A percentile compares a stretch with the other conserved stretches of the same genome.
Conservation (phyloP, 2,888 invertebrate species). For the Reticulitermes lucifugus region DNA sequence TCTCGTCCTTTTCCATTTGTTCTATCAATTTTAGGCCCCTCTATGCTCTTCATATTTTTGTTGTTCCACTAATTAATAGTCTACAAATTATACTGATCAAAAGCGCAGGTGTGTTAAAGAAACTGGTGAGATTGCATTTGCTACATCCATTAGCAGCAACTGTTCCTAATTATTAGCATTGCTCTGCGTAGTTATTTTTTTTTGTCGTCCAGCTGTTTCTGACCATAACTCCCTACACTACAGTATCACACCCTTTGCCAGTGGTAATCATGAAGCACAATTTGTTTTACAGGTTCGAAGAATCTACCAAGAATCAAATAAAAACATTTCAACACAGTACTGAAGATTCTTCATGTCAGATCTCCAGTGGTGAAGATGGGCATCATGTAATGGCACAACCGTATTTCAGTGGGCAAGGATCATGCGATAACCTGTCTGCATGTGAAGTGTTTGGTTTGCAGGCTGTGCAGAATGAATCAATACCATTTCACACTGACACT, state of each 20-base stretch:
- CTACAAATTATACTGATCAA: no score
- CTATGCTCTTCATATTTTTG: no score
- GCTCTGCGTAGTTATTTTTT: no score
- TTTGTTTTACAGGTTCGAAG: constrained; percentile 16
- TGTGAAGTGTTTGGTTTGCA: not conserved
- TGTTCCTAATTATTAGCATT: no score
- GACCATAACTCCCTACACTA: no score
- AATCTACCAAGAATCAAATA: not conserved
- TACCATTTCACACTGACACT: not conserved
- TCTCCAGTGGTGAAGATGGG: not conserved
- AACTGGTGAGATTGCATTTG: no score
- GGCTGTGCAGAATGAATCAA: not conserved
- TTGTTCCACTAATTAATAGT: no score
- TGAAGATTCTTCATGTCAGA: not conserved
- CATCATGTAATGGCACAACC: not conserved
- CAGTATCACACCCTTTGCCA: not conserved
- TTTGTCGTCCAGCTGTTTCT: no score
- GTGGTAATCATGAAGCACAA: not conserved
- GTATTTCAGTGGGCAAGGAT: not conserved
- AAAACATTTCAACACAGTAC: not conserved
- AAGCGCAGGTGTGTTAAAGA: no score
- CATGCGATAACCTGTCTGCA: not conserved
- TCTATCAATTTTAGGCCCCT: no score
- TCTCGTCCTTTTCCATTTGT: no score
- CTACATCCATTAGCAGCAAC: no score